phyloP scores from a whole-genome alignment of 2,797 vertebrate genomes.

The Halcyon smyrnensis region DNA sequence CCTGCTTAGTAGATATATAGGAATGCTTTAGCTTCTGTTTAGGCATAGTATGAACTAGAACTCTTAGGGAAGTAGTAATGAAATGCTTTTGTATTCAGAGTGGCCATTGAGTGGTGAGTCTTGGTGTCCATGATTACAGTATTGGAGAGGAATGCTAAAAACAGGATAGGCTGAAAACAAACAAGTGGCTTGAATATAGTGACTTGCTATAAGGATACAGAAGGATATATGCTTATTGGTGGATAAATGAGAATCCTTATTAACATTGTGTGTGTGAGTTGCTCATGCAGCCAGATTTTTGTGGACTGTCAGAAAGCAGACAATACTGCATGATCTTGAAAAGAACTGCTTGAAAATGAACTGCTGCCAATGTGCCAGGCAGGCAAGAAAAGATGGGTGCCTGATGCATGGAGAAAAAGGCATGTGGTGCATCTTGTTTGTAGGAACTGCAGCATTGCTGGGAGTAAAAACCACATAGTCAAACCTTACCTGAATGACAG shows the following conservation, averaged over 20 bases:
- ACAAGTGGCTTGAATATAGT: not conserved
- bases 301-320: not conserved
- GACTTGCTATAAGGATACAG: not conserved
- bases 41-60: not conserved
- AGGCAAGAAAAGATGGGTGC: not conserved
- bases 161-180: not conserved
- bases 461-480: not conserved
- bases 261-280: not conserved
- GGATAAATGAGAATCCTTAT: not conserved
- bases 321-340: not conserved
- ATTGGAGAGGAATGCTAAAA: not conserved
- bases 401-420: not conserved
- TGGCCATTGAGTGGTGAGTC: not conserved
- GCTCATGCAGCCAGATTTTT: not conserved
- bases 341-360: not conserved
- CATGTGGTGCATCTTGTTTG: not conserved
- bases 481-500: not conserved
- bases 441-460: not conserved
- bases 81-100: not conserved
- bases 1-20: not conserved
- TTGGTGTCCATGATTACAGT: not conserved
- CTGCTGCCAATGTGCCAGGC: not conserved
- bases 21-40: not conserved
- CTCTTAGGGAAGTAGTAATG: not conserved
- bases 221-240: not conserved